Evolutionary conservation across 2,113 vertebrate genomes (phyloP).

Genomic region (Zapus hudsonius): DNA sequence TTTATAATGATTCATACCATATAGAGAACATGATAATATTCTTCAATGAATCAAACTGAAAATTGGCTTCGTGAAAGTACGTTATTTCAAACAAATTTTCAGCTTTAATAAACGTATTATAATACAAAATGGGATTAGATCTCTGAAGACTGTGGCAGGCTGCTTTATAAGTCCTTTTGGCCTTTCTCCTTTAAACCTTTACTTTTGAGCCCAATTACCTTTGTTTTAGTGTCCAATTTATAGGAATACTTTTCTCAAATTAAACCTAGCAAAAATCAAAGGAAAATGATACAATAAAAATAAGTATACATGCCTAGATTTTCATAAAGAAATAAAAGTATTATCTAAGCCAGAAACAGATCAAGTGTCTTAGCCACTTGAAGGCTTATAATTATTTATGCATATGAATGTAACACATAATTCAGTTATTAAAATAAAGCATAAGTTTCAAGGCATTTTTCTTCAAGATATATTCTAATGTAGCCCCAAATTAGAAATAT

Average conservation of each 20-base stretch:
- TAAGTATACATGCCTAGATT: not conserved
- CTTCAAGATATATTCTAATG: not conserved
- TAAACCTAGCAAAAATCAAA: no score
- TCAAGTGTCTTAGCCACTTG: not conserved
- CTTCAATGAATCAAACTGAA: not conserved
- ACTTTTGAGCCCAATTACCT: not conserved
- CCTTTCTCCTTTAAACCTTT: not conserved
- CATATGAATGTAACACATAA: not conserved
- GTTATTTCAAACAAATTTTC: not conserved
- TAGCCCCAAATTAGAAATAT: not conserved
- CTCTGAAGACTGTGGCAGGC: not conserved
- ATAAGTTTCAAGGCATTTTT: slow-evolving; percentile 26
- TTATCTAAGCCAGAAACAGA: not conserved
- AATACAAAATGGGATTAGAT: not conserved
- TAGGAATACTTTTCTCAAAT: no score
- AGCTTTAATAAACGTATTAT: not conserved
- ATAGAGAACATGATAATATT: not conserved
- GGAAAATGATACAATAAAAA: no score
- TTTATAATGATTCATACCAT: not conserved
- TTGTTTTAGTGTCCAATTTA: not conserved
- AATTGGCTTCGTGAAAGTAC: not conserved
- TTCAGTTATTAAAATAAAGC: not conserved
- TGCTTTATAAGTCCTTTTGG: not conserved
- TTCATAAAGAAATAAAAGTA: not conserved
- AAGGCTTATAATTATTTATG: not conserved